Evolutionary conservation across 2,113 vertebrate species (phyloP).

Genomic region (Danionella cerebrum): DNA sequence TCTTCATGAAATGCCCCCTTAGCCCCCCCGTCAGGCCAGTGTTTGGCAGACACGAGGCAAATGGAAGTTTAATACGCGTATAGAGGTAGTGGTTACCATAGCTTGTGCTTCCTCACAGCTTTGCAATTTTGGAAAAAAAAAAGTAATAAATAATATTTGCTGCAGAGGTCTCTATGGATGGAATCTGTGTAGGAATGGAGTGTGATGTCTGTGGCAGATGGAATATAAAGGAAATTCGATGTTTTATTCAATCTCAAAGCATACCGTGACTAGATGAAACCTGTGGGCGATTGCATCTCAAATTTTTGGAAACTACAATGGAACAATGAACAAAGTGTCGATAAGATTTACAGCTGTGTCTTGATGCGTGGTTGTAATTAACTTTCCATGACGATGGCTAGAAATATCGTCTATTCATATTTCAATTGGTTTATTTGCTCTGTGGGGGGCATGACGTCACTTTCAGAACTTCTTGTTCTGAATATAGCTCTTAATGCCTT

Average conservation of each 20-base stretch:
- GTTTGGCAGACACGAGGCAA: conserved; percentile 51
- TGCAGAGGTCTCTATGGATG: conserved; percentile 48
- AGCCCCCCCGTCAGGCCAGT: conserved; percentile 57
- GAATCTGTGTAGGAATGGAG: conserved; percentile 6
- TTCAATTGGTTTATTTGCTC: no score
- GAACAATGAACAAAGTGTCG: background rate
- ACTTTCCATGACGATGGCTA: no score
- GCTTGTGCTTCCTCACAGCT: conserved; percentile 54
- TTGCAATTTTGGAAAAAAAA: conserved; percentile 62
- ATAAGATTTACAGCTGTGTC: background rate
- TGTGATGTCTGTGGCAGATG: background rate
- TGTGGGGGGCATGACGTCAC: no score
- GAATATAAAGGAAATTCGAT: background rate
- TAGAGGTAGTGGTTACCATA: conserved; percentile 53
- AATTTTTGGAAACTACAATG: background rate
- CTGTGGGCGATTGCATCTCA: conserved; percentile 1
- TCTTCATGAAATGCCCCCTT: conserved; percentile 62
- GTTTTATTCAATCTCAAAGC: conserved; percentile 10
- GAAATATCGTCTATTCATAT: no score
- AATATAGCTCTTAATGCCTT: no score
- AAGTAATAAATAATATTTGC: conserved; percentile 65
- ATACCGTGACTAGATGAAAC: background rate
- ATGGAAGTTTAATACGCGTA: conserved; percentile 72
- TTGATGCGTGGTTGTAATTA: background rate
- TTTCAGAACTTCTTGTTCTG: no score